A percentile compares a stretch with the other conserved stretches of the same genome.
Conservation (phyloP, 37 sponge, comb jelly and placozoan species). For the Axinella damicornis region DNA sequence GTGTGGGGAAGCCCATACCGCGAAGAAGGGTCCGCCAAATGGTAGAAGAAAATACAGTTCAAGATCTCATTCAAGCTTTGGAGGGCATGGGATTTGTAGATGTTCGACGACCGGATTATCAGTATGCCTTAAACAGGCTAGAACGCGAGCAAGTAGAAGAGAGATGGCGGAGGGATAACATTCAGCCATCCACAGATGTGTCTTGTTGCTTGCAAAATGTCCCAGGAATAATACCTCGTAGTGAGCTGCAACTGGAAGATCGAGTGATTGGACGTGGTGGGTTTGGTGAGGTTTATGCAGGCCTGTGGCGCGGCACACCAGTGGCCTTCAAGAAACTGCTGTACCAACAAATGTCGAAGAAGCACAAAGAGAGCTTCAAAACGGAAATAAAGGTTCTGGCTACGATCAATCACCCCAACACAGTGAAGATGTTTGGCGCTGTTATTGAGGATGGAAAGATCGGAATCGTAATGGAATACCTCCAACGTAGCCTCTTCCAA, state of each 20-base stretch:
- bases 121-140: constrained; percentile 2
- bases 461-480: constrained; percentile 52
- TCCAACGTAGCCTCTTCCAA: constrained; percentile 26
- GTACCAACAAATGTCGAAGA: constrained; percentile 35
- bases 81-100: not conserved
- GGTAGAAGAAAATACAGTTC: not conserved
- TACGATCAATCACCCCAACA: constrained; percentile 33
- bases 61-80: not conserved
- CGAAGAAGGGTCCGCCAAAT: too few species aligned
- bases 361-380: not conserved
- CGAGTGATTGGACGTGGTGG: constrained; percentile 42
- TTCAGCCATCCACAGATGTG: constrained; percentile 19
- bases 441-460: constrained; percentile 19
- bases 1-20: not conserved
- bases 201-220: not conserved
- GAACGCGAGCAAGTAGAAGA: constrained; percentile 24
- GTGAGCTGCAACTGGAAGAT: constrained; percentile 15
- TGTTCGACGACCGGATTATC: not conserved
- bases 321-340: constrained; percentile 51
- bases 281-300: constrained; percentile 41
- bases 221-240: constrained; percentile 10
- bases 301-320: constrained; percentile 16
- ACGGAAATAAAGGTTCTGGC: constrained; percentile 35
- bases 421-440: constrained; percentile 49
- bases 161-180: not conserved